Percentiles rank a stretch among this genome's conserved stretches.
phyloP scores from a whole-genome alignment of 2,888 invertebrate genomes.

The Parnassius mnemosyne region DNA sequence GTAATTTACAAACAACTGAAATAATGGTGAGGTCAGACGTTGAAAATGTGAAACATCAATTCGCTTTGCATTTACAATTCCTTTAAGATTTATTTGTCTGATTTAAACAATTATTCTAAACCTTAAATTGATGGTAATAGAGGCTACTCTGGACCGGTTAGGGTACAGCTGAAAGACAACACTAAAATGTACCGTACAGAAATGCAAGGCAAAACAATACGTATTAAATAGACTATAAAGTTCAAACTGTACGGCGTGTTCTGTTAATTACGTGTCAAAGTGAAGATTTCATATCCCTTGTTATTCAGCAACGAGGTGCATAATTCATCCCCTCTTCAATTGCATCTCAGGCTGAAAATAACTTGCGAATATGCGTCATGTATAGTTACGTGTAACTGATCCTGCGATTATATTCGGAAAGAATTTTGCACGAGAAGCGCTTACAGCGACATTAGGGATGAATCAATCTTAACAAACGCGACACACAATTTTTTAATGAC shows the following conservation, averaged over 20 bases:
- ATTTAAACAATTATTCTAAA: neutral
- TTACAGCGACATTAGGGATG: slow-evolving; percentile 39
- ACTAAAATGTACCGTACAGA: neutral
- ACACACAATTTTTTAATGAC: neutral
- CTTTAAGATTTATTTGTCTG: neutral
- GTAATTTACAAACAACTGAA: no score
- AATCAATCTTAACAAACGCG: slow-evolving; percentile 39
- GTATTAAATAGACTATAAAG: neutral
- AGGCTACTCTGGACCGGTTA: neutral
- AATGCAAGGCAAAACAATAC: neutral
- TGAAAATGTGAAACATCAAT: neutral
- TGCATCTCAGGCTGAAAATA: slow-evolving; percentile 36
- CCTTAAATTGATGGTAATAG: neutral
- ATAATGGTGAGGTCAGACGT: neutral
- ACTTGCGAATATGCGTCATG: slow-evolving; percentile 31
- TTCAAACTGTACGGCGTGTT: neutral
- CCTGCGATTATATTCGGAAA: slow-evolving; percentile 30
- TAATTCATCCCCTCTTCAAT: slow-evolving; percentile 7
- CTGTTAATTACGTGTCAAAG: no score
- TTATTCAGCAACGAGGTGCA: slow-evolving; percentile 3
- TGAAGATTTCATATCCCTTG: slow-evolving; percentile 4
- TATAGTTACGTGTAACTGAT: slow-evolving; percentile 24
- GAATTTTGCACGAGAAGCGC: slow-evolving; percentile 30
- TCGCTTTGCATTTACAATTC: neutral
- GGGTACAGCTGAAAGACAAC: neutral